Conservation (phyloP, 1,140 invertebrate species). For the Neodiprion pinetum region DNA sequence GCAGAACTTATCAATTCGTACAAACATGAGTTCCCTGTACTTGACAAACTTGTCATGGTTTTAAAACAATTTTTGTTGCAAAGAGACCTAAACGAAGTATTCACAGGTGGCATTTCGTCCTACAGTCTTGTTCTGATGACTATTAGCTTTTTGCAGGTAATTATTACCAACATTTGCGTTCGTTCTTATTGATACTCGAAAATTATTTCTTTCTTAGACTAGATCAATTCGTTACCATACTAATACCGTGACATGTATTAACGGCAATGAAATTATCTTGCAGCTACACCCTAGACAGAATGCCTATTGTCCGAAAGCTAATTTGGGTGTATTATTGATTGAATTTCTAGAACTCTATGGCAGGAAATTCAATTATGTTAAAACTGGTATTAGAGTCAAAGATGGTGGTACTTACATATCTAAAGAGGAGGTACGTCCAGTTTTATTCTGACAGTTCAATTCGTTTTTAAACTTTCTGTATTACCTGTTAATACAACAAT, state of each 20-base stretch:
- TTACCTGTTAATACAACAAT: neutral
- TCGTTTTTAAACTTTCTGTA: neutral
- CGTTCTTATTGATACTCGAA: neutral
- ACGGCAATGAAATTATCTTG: slow-evolving; percentile 39
- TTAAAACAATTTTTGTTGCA: slow-evolving; percentile 97
- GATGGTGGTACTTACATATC: slow-evolving; percentile 93
- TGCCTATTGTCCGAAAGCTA: slow-evolving; percentile 68
- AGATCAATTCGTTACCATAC: neutral
- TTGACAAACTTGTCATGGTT: slow-evolving; percentile 94
- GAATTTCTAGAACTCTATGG: slow-evolving; percentile 99
- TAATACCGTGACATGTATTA: slow-evolving; percentile 12
- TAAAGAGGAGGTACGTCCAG: slow-evolving; percentile 81
- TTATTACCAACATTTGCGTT: slow-evolving; percentile 44
- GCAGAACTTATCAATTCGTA: slow-evolving; percentile 93
- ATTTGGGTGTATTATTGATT: slow-evolving; percentile 93
- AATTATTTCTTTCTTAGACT: slow-evolving; percentile 10
- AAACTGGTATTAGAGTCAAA: slow-evolving; percentile 93
- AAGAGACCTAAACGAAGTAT: slow-evolving; percentile 98
- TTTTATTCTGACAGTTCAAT: neutral
- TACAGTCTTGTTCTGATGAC: slow-evolving; percentile 99
- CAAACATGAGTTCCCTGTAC: slow-evolving; percentile 80
- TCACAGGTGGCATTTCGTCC: slow-evolving; percentile 97
- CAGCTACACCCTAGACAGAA: slow-evolving; percentile 78
- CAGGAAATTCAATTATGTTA: slow-evolving; percentile 94
- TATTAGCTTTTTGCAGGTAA: slow-evolving; percentile 95